These are phyloP conservation scores for Dendrolimus pini DNA, from an alignment of 2,888 invertebrate species.

Conservation along the genomic window DNA sequence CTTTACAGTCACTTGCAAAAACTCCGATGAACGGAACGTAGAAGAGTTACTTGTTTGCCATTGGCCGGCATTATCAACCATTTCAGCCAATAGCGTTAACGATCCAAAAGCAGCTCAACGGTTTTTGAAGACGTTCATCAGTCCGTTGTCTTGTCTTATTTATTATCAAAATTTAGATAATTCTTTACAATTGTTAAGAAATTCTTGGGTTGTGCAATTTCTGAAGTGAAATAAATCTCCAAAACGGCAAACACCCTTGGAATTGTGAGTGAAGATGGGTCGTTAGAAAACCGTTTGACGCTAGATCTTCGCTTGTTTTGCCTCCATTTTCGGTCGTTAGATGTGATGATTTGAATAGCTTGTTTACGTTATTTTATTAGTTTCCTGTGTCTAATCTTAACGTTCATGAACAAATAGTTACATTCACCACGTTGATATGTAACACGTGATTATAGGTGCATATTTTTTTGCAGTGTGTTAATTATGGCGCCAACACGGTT, in stretches of 20 bases:
- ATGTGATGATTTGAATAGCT: slow-evolving; percentile 42
- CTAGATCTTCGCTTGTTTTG: slow-evolving; percentile 70
- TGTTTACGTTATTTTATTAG: slow-evolving; percentile 33
- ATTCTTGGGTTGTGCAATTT: slow-evolving; percentile 34
- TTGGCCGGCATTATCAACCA: slow-evolving; percentile 30
- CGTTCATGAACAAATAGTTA: slow-evolving; percentile 10
- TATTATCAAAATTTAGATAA: slow-evolving; percentile 38
- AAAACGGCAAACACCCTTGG: slow-evolving; percentile 54
- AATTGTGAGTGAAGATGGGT: slow-evolving; percentile 45
- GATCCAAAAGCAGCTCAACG: slow-evolving; percentile 54
- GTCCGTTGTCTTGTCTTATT: slow-evolving; percentile 58
- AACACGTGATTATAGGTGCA: slow-evolving; percentile 41
- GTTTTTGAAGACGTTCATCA: slow-evolving; percentile 61
- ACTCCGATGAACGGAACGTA: slow-evolving; percentile 25
- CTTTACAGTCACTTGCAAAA: too few species aligned
- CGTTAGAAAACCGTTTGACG: slow-evolving; percentile 40
- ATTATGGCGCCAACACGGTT: slow-evolving; percentile 81
- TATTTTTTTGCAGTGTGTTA: slow-evolving; percentile 37
- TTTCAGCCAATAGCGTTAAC: slow-evolving; percentile 36
- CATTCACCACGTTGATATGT: slow-evolving; percentile 20
- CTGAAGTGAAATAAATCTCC: slow-evolving; percentile 28
- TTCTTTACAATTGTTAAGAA: slow-evolving; percentile 32
- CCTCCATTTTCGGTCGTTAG: slow-evolving; percentile 69
- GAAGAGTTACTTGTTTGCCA: slow-evolving; percentile 13
- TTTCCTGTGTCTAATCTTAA: slow-evolving; percentile 11